Conservation (phyloP, 2,797 vertebrate species). For the Pangasius larnaudii region DNA sequence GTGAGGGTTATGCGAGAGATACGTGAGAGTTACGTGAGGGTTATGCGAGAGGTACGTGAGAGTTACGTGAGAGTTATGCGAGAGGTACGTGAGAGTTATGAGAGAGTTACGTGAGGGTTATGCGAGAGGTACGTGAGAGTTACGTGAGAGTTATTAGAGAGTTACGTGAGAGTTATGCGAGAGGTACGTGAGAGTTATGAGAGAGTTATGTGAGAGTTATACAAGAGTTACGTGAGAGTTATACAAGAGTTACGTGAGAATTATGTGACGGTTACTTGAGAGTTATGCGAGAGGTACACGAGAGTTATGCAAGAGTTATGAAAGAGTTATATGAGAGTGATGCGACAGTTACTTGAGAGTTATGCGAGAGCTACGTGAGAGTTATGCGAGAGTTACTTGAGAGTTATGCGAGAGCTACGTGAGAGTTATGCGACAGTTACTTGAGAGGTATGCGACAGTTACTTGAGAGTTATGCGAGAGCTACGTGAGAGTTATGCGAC, state of each 20-base stretch:
- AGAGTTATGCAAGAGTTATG: not conserved
- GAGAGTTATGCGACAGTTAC: not conserved
- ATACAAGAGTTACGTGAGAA: not conserved
- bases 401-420: not conserved
- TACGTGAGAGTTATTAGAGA: not conserved
- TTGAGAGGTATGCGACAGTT: not conserved
- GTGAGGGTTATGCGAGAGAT: not conserved
- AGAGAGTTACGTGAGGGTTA: not conserved
- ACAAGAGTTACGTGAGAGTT: not conserved
- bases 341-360: not conserved
- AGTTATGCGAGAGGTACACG: not conserved
- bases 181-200: not conserved
- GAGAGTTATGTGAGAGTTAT: not conserved
- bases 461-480: not conserved
- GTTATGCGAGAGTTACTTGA: not conserved
- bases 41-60: not conserved
- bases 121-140: not conserved
- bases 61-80: not conserved
- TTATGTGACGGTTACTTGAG: not conserved
- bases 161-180: not conserved
- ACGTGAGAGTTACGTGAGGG: not conserved
- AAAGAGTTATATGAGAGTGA: not conserved
- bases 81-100: not conserved
- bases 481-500: not conserved
- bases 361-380: accelerated